Evolutionary conservation across 2,888 invertebrate species (phyloP).

Genomic region (Ophion costatus): DNA sequence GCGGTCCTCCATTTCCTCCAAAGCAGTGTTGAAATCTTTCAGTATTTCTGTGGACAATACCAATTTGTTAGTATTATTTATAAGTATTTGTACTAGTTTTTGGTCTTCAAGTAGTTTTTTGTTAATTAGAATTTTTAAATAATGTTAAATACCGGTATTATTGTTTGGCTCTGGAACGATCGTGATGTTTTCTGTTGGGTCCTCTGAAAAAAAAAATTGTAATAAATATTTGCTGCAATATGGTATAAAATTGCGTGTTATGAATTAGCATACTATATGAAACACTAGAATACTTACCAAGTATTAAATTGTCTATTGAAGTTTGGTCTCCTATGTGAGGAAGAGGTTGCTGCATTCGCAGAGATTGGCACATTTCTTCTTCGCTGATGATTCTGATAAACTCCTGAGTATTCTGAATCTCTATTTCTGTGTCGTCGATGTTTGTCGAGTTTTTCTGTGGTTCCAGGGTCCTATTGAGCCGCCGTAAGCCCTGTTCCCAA

Average conservation of each 20-base stretch:
- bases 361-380: slow-evolving; percentile 1
- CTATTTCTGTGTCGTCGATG: not conserved
- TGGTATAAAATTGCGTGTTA: not conserved
- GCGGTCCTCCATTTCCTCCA: slow-evolving; percentile 7
- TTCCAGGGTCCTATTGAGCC: not conserved
- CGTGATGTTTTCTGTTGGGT: not conserved
- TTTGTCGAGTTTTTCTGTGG: not conserved
- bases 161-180: not conserved
- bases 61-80: not conserved
- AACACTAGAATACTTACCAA: slow-evolving; percentile 17
- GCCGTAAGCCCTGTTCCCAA: not conserved
- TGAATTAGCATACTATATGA: not conserved
- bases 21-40: slow-evolving; percentile 1
- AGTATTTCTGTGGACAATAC: slow-evolving; percentile 11
- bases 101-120: not conserved
- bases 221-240: slow-evolving; percentile 15
- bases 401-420: not conserved
- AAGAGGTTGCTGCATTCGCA: slow-evolving; percentile 17
- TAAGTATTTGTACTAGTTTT: no score
- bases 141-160: slow-evolving; percentile 1
- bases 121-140: not conserved
- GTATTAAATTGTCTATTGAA: slow-evolving; percentile 3
- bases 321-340: slow-evolving; percentile 7
- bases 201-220: not conserved
- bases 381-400: slow-evolving; percentile 15